Evolutionary conservation across 1,140 invertebrate species (phyloP), one percentile per base, ranked within the genome.

Genomic region (Apolygus lucorum): DNA sequence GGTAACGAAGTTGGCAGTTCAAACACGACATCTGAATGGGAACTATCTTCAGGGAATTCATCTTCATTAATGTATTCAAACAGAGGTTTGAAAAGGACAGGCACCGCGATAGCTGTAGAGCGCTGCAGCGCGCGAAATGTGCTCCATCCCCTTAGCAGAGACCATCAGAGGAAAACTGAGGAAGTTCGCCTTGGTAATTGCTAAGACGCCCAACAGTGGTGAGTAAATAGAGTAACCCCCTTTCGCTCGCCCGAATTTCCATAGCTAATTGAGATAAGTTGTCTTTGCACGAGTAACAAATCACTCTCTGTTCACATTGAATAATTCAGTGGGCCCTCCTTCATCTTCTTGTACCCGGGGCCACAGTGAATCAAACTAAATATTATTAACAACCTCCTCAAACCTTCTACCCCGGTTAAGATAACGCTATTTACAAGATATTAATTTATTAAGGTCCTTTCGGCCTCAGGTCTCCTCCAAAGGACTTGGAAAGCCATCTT

Each of bases 211-310:
- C 54, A 24, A 22, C 34, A 49, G 17, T 17, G 34, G 34, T 4
- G 54, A 59, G 54, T 59, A 59, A 59, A 59, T 59, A 59, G 54
- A 59, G 8, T 13, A 8, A 8, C 13, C 8, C 11, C 54, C 54
- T 59, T 24, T 21, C 54, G 4, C 54, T 14, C 11, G 22, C 17
- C 54, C 22, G 54, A 59, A 59, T 59, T 59, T 59, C 54, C 54
- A 59, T 59, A 59, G 54, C 54, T 59, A 59, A 59, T 59, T 59
- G 54, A 59, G 54, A 59, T 59, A 59, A 59, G 54, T 59, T 59
- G 54, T 59, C 54, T 59, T 59, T 59, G 54, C 54, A 24, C 11
- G 54, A 59, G 54, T 59, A 59, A 59, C 54, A 59, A 59, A 59
- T 59, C 54, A 59, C 54, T 59, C 54, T 59, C 54, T 13, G 54